A percentile compares a stretch with the other conserved stretches of the same genome.
phyloP scores from a whole-genome alignment of 2,888 invertebrate genomes.

The Sinotaia quadrata region DNA sequence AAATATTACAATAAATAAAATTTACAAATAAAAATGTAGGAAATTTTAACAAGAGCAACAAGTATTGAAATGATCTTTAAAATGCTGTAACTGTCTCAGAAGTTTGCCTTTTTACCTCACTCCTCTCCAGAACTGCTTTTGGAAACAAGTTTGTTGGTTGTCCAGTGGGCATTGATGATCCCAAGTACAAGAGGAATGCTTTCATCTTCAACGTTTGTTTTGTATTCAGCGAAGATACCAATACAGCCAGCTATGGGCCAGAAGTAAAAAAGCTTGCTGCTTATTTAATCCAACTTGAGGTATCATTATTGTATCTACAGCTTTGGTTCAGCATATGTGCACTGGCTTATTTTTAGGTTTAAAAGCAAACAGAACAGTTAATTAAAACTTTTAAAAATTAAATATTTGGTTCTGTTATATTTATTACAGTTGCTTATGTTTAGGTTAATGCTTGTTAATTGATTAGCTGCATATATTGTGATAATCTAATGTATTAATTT shows the following conservation, averaged over 20 bases:
- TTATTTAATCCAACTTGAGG: slow-evolving; percentile 81
- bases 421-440: no score
- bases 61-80: no score
- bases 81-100: no score
- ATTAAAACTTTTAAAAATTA: not conserved
- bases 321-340: no score
- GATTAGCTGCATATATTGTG: no score
- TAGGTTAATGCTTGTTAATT: no score
- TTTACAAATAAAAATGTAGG: no score
- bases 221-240: slow-evolving; percentile 90
- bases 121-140: slow-evolving; percentile 78
- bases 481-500: no score
- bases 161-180: slow-evolving; percentile 90
- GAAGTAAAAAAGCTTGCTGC: slow-evolving; percentile 94
- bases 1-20: no score
- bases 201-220: slow-evolving; percentile 94
- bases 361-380: not conserved
- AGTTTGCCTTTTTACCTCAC: no score
- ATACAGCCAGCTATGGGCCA: slow-evolving; percentile 93
- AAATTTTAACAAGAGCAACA: no score
- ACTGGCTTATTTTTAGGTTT: not conserved
- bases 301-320: slow-evolving; percentile 32
- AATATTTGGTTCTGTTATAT: no score
- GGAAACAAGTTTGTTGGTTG: slow-evolving; percentile 93
- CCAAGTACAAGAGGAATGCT: slow-evolving; percentile 92